phyloP scores from a whole-genome alignment of 1,140 invertebrate species.

The Heterodera schachtii region DNA sequence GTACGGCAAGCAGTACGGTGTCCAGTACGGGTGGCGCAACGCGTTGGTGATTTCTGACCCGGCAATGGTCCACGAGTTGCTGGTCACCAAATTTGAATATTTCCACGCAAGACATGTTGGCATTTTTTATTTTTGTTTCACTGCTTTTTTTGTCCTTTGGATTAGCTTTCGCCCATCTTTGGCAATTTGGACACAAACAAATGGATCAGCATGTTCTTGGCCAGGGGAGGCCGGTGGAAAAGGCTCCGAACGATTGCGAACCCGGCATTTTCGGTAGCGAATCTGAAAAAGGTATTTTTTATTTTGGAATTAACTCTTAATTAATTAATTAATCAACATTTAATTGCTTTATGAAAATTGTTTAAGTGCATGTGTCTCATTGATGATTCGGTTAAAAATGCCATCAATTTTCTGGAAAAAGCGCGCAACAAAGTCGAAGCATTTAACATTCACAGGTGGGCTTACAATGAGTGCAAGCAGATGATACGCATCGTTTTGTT shows the following conservation, averaged over 20 bases:
- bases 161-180: slow-evolving; percentile 30
- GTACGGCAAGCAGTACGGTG: slow-evolving; percentile 43
- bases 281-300: slow-evolving; percentile 26
- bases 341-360: slow-evolving; percentile 4
- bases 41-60: slow-evolving; percentile 27
- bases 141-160: too few relatives aligned
- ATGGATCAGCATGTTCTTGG: slow-evolving; percentile 52
- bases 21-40: slow-evolving; percentile 35
- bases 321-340: neutral
- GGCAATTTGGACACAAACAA: slow-evolving; percentile 41
- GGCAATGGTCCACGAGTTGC: slow-evolving; percentile 26
- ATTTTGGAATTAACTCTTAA: too few relatives aligned
- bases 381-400: slow-evolving; percentile 9
- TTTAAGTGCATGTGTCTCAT: neutral
- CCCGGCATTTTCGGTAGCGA: slow-evolving; percentile 65
- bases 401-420: slow-evolving; percentile 7
- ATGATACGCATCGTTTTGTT: too few relatives aligned
- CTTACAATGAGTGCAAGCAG: too few relatives aligned
- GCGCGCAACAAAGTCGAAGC: neutral
- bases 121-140: too few relatives aligned
- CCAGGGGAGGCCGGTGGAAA: slow-evolving; percentile 66
- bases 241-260: slow-evolving; percentile 67
- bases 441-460: slow-evolving; percentile 12
- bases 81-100: slow-evolving; percentile 35
- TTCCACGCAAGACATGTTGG: slow-evolving; percentile 30